Percentiles rank a stretch among this genome's conserved stretches.
These are phyloP conservation scores for Ormyrus rosae DNA, from an alignment of 2,888 invertebrate species.

Conservation along the genomic window DNA sequence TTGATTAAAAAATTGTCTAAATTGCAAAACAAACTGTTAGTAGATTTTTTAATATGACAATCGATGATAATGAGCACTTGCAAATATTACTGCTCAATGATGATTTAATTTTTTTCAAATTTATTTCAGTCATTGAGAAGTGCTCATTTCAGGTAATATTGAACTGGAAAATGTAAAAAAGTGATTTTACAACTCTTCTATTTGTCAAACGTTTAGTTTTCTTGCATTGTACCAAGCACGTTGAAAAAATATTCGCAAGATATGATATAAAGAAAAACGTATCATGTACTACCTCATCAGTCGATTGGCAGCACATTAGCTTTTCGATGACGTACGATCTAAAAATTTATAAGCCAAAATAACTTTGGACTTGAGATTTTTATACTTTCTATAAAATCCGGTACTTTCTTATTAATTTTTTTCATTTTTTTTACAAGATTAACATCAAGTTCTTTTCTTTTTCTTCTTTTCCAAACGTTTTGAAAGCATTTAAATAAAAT, in stretches of 20 bases:
- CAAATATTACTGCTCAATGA: not conserved
- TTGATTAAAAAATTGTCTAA: not conserved
- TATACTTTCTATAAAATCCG: constrained; percentile 28
- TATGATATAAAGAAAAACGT: constrained; percentile 31
- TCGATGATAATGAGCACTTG: not conserved
- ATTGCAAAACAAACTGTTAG: not conserved
- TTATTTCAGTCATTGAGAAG: not conserved
- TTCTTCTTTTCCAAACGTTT: not conserved
- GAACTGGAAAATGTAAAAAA: too few relatives aligned
- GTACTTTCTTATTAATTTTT: constrained; percentile 34
- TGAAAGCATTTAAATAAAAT: not conserved
- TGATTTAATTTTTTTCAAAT: not conserved
- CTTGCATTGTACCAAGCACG: constrained; percentile 4
- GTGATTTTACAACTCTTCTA: not conserved
- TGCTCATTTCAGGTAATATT: too few relatives aligned
- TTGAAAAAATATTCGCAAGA: constrained; percentile 29
- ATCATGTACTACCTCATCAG: constrained; percentile 48
- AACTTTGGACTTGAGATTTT: constrained; percentile 13
- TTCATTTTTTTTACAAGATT: too few relatives aligned
- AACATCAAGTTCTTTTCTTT: too few relatives aligned
- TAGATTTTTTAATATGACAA: too few relatives aligned
- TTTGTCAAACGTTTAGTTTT: not conserved
- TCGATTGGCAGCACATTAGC: constrained; percentile 56
- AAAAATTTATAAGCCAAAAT: constrained; percentile 30
- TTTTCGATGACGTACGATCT: constrained; percentile 52